Conservation (phyloP, 2,113 vertebrate genomes). For the Ascaphus truei region DNA sequence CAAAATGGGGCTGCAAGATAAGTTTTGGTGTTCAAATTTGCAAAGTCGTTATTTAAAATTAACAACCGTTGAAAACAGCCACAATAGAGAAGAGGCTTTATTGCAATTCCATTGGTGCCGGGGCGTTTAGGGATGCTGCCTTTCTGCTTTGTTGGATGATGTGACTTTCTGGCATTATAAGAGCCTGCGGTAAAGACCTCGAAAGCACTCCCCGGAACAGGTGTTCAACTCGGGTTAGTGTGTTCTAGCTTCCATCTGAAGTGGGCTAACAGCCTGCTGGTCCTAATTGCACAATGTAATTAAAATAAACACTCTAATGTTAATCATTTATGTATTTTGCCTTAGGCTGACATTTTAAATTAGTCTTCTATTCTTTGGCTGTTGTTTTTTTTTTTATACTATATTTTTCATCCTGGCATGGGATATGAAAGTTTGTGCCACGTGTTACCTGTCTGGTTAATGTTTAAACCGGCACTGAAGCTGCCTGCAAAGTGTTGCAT, state of each 20-base stretch:
- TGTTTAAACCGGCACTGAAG: too few relatives aligned
- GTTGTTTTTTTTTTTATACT: not conserved
- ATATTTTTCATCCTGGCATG: slow-evolving; percentile 35
- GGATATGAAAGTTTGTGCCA: slow-evolving; percentile 21
- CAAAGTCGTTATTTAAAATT: too few relatives aligned
- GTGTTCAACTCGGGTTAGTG: not conserved
- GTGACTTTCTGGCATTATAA: too few relatives aligned
- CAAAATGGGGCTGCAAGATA: too few relatives aligned
- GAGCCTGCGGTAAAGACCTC: not conserved
- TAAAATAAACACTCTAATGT: slow-evolving; percentile 56
- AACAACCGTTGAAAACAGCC: too few relatives aligned
- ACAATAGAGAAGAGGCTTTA: too few relatives aligned
- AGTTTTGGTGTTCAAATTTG: too few relatives aligned
- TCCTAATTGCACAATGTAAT: slow-evolving; percentile 53
- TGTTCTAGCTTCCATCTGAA: slow-evolving; percentile 27
- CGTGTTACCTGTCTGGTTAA: slow-evolving; percentile 41
- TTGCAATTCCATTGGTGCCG: too few relatives aligned
- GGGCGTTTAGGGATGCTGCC: too few relatives aligned
- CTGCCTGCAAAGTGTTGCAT: too few relatives aligned
- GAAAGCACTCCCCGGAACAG: not conserved
- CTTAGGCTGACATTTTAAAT: slow-evolving; percentile 55
- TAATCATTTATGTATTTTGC: slow-evolving; percentile 55
- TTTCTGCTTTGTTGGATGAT: too few relatives aligned
- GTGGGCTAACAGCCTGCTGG: slow-evolving; percentile 41
- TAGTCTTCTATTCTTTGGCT: slow-evolving; percentile 42